Conservation (phyloP, 2,797 vertebrate species). For the Mus spretus region DNA sequence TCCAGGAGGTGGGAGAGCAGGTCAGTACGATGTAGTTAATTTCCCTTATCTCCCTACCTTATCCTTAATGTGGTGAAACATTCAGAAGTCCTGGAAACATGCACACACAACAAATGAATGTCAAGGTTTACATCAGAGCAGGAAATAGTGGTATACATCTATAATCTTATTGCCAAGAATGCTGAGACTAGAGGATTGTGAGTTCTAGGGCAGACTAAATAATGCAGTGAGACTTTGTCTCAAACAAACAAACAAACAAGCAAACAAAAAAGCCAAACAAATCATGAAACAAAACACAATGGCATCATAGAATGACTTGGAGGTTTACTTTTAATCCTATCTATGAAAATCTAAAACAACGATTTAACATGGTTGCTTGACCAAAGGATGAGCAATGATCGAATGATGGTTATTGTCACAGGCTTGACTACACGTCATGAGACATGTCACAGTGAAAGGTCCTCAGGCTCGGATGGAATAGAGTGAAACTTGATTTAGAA, state of each 20-base stretch:
- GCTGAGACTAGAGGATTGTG: not conserved
- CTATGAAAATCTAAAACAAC: not conserved
- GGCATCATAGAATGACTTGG: not conserved
- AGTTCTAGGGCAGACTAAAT: not conserved
- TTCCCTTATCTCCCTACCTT: not conserved
- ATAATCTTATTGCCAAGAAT: not conserved
- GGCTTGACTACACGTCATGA: not conserved
- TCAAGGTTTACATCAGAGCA: not conserved
- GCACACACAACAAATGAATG: not conserved
- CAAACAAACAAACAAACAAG: not conserved
- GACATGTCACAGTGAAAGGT: not conserved
- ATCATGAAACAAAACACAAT: not conserved
- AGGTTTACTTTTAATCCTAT: not conserved
- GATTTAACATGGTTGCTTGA: not conserved
- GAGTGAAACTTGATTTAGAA: not conserved
- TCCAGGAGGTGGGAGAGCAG: not conserved
- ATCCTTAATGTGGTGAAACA: not conserved
- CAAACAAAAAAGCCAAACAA: not conserved
- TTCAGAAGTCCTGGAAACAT: not conserved
- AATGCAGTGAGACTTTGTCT: not conserved
- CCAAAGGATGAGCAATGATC: not conserved
- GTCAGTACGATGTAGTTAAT: not conserved
- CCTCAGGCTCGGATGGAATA: not conserved
- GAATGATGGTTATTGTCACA: not conserved
- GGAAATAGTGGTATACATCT: not conserved